These are phyloP conservation scores for Xenentodon cancila DNA, from an alignment of 2,797 vertebrate genomes.

Conservation along the genomic window DNA sequence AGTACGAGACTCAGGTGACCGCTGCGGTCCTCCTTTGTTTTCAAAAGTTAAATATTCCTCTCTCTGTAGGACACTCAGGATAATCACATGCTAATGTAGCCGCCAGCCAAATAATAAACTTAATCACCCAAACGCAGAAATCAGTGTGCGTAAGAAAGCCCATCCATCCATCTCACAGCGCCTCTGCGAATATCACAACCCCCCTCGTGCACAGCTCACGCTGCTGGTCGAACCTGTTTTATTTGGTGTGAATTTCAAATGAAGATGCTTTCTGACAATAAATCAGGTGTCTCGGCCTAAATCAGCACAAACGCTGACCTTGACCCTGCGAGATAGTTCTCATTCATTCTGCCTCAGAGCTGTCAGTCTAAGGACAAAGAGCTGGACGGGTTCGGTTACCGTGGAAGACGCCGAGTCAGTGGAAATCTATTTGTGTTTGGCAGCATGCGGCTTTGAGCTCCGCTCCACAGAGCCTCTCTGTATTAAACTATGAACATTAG, in stretches of 20 bases:
- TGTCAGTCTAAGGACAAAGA: slow-evolving; percentile 54
- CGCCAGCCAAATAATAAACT: slow-evolving; percentile 63
- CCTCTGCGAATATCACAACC: slow-evolving; percentile 53
- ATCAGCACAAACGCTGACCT: slow-evolving; percentile 56
- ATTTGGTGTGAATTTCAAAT: slow-evolving; percentile 66
- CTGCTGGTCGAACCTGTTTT: slow-evolving; percentile 61
- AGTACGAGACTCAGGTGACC: slow-evolving; percentile 57
- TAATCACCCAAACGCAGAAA: slow-evolving; percentile 76
- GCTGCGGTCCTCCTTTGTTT: slow-evolving; percentile 53
- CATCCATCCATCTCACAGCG: slow-evolving; percentile 48
- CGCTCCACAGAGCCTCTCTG: slow-evolving; percentile 23
- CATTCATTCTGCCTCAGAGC: slow-evolving; percentile 54
- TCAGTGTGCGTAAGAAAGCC: slow-evolving; percentile 60
- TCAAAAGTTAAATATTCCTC: slow-evolving; percentile 45
- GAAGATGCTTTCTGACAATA: slow-evolving; percentile 46
- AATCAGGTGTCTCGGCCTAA: slow-evolving; percentile 41
- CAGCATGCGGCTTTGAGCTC: slow-evolving; percentile 33
- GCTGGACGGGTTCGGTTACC: slow-evolving; percentile 37
- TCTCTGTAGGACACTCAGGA: slow-evolving; percentile 38
- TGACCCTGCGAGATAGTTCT: slow-evolving; percentile 56
- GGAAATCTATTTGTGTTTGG: slow-evolving; percentile 46
- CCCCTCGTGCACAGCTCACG: slow-evolving; percentile 20
- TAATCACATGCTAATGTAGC: slow-evolving; percentile 75
- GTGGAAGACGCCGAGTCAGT: slow-evolving; percentile 21
- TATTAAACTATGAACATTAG: slow-evolving; percentile 26